Evolutionary conservation across 2,113 vertebrate species (phyloP).

Genomic region (Vombatus ursinus): DNA sequence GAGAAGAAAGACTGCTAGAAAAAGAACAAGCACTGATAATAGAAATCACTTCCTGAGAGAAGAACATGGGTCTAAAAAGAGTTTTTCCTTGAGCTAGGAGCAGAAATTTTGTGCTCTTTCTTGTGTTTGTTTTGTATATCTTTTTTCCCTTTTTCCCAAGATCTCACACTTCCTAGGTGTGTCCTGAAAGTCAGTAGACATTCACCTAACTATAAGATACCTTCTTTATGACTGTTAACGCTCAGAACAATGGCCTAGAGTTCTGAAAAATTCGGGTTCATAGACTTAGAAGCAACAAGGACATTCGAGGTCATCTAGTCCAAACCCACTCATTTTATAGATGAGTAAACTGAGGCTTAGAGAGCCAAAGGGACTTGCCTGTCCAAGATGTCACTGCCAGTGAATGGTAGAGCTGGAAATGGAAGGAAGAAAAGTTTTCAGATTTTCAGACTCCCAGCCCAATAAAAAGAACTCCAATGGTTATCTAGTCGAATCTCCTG

Average conservation of each 20-base stretch:
- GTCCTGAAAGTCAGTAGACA: background rate
- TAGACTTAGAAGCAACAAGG: background rate
- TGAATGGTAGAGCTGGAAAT: background rate
- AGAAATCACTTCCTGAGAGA: background rate
- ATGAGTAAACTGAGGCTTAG: background rate
- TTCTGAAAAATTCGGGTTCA: background rate
- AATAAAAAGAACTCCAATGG: background rate
- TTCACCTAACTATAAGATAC: background rate
- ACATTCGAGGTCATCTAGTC: background rate
- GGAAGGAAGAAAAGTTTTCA: background rate
- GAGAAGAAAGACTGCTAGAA: background rate
- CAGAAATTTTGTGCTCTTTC: background rate
- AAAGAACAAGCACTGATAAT: background rate
- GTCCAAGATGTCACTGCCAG: background rate
- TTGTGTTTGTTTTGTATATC: background rate
- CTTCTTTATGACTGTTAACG: background rate
- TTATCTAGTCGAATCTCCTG: background rate
- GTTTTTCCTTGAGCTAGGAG: background rate
- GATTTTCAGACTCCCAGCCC: background rate
- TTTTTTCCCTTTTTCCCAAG: background rate
- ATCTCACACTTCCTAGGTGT: background rate
- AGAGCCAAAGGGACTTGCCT: background rate
- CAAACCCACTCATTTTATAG: background rate
- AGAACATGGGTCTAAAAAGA: background rate
- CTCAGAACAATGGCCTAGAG: background rate